Conservation (phyloP, 2,113 vertebrate species). For the Protomyctophum bolini region DNA sequence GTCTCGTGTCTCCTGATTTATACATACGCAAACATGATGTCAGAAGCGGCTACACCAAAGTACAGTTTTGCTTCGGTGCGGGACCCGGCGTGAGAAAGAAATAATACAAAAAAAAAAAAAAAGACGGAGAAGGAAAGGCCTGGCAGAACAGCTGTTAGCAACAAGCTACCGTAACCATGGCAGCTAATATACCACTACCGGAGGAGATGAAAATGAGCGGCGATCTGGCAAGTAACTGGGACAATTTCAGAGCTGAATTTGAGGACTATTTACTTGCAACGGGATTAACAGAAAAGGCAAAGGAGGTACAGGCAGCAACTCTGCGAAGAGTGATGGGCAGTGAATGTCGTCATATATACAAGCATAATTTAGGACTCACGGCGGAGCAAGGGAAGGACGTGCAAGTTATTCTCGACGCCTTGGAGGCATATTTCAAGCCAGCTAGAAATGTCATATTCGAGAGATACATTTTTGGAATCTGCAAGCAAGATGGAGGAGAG, state of each 20-base stretch:
- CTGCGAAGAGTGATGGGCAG: background rate
- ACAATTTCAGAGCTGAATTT: background rate
- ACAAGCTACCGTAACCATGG: background rate
- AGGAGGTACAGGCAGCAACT: background rate
- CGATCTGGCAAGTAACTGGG: background rate
- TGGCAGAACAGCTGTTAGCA: too few species aligned
- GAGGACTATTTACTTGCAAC: background rate
- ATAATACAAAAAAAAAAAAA: too few species aligned
- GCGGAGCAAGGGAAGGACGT: background rate
- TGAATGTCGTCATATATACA: constrained; percentile 3
- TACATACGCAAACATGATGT: too few species aligned
- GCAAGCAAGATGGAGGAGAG: too few species aligned
- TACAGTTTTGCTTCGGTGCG: too few species aligned
- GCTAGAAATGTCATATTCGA: background rate
- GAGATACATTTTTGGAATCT: background rate
- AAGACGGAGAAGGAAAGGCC: too few species aligned
- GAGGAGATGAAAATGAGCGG: background rate
- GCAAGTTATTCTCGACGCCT: background rate
- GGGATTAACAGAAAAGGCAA: too few species aligned
- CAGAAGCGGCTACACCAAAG: too few species aligned
- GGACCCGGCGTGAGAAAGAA: too few species aligned
- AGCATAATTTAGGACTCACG: background rate
- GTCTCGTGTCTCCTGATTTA: too few species aligned
- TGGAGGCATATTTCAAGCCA: background rate
- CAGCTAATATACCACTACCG: background rate